phyloP scores from a whole-genome alignment of 1,140 invertebrate species.

The Proctacanthus coquilletti region DNA sequence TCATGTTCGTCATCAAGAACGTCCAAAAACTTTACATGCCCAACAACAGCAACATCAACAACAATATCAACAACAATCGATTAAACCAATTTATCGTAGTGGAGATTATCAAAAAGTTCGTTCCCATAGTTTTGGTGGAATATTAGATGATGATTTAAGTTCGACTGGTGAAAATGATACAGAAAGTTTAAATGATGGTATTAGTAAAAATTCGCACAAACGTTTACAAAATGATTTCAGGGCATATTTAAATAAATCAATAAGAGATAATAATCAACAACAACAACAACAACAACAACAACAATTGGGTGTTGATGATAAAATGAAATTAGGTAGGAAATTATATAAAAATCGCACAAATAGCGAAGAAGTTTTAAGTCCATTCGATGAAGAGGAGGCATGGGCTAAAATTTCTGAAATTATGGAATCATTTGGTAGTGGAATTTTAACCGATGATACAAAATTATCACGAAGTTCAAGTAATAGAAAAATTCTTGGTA shows the following conservation, averaged over 20 bases:
- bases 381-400: conserved; percentile 84
- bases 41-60: conserved; percentile 10
- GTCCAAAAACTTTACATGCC: conserved; percentile 12
- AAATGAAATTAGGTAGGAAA: too few relatives aligned
- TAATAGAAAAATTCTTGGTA: not conserved
- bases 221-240: too few relatives aligned
- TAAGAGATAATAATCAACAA: too few relatives aligned
- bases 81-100: conserved; percentile 19
- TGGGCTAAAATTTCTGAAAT: conserved; percentile 92
- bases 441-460: conserved; percentile 34
- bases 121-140: not conserved
- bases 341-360: conserved; percentile 35
- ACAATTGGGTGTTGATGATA: too few relatives aligned
- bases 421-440: conserved; percentile 78
- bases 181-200: too few relatives aligned
- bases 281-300: too few relatives aligned
- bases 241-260: too few relatives aligned
- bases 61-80: conserved; percentile 15
- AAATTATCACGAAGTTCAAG: not conserved
- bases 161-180: not conserved
- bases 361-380: conserved; percentile 57
- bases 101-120: conserved; percentile 16
- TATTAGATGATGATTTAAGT: not conserved
- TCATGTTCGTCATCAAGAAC: conserved; percentile 3
- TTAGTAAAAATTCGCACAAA: too few relatives aligned